Evolutionary conservation across 2,113 vertebrate species (phyloP).

Genomic region (Pandion haliaetus): DNA sequence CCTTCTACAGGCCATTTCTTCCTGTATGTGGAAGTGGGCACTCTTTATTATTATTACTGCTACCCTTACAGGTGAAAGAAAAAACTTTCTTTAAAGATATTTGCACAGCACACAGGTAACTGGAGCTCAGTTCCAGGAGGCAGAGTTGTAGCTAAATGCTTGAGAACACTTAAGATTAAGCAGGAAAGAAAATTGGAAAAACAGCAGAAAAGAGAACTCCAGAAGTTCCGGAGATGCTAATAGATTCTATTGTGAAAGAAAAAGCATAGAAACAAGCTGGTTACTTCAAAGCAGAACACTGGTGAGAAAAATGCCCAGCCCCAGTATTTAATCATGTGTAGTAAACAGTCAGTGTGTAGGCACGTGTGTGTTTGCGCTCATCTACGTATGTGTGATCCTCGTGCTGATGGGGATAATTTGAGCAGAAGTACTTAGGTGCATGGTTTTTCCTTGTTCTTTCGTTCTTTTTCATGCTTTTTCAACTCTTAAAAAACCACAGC

Average conservation of each 20-base stretch:
- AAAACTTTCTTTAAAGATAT: background rate
- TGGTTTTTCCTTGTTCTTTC: background rate
- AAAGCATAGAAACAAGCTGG: accelerated
- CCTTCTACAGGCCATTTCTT: too few relatives aligned
- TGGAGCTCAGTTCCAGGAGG: background rate
- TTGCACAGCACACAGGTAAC: background rate
- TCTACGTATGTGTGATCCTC: accelerated
- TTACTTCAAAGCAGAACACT: background rate
- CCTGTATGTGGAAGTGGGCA: background rate
- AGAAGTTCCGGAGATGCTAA: background rate
- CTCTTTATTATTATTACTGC: background rate
- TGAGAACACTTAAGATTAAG: background rate
- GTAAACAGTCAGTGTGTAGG: background rate
- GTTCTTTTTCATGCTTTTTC: background rate
- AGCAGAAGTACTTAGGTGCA: background rate
- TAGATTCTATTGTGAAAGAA: background rate
- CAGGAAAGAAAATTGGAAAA: background rate
- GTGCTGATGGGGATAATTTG: accelerated
- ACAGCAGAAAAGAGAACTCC: background rate
- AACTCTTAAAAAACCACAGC: background rate
- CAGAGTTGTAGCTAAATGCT: background rate
- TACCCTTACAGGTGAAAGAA: background rate
- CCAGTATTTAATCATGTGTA: background rate
- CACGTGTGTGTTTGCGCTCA: background rate
- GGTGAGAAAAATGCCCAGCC: background rate